Conservation (phyloP, 2,113 vertebrate genomes). For the Peromyscus maniculatus region DNA sequence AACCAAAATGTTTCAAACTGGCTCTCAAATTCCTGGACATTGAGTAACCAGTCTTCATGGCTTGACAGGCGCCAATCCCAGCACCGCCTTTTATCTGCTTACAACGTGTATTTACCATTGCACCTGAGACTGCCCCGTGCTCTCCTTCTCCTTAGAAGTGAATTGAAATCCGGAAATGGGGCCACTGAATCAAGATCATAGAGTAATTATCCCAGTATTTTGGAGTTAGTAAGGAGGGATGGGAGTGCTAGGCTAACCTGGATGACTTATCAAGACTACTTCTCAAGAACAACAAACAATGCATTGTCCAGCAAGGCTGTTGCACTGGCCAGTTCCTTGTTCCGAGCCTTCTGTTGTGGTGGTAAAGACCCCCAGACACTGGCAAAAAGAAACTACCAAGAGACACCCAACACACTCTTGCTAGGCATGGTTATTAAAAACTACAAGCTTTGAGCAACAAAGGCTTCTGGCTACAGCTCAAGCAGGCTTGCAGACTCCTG, state of each 20-base stretch:
- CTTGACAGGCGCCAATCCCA: not conserved
- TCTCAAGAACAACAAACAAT: not conserved
- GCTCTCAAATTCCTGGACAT: conserved; percentile 5
- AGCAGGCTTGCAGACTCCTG: conserved; percentile 1
- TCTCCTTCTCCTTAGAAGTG: not conserved
- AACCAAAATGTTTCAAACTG: not conserved
- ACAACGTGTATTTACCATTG: not conserved
- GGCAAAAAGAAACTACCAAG: not conserved
- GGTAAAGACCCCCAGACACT: conserved; percentile 38
- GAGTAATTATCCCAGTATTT: not conserved
- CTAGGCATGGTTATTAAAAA: conserved; percentile 48
- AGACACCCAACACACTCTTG: not conserved
- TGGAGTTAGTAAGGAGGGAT: not conserved
- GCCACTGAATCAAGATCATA: not conserved
- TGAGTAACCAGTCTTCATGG: not conserved
- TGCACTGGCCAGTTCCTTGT: not conserved
- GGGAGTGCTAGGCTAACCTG: too few species aligned
- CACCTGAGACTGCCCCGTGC: not conserved
- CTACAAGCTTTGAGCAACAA: not conserved
- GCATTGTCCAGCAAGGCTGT: not conserved
- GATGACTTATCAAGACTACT: not conserved
- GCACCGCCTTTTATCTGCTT: not conserved
- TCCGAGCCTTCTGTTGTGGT: not conserved
- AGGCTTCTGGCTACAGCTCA: conserved; percentile 24
- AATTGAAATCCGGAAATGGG: not conserved